phyloP scores from a whole-genome alignment of 2,797 vertebrate species.

The Gobio occitaniae region DNA sequence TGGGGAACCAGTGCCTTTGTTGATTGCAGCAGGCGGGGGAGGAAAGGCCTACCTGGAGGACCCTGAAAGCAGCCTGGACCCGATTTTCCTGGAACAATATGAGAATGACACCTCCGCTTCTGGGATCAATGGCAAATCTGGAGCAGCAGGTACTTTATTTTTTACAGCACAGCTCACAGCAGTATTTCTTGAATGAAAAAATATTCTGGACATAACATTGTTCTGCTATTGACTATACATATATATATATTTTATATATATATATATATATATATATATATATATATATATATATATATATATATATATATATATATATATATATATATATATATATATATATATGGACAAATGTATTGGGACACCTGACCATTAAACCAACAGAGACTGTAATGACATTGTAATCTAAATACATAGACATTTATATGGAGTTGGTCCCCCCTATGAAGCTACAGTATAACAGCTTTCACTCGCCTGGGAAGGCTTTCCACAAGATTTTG shows the following conservation, averaged over 20 bases:
- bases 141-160: conserved; percentile 80
- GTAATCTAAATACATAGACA: neutral
- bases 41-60: conserved; percentile 89
- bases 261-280: no score
- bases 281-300: no score
- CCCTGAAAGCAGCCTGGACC: conserved; percentile 76
- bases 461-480: neutral
- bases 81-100: conserved; percentile 80
- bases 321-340: no score
- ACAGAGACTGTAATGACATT: neutral
- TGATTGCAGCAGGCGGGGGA: conserved; percentile 91
- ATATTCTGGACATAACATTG: neutral
- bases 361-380: neutral
- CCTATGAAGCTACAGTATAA: neutral
- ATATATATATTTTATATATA: no score
- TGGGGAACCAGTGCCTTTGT: conserved; percentile 81
- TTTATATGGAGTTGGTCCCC: neutral
- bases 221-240: neutral
- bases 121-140: conserved; percentile 81
- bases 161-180: neutral
- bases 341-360: neutral
- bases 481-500: neutral
- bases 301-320: no score
- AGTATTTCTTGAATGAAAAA: neutral
- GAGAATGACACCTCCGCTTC: conserved; percentile 81